Evolutionary conservation across 1,140 invertebrate species (phyloP), one percentile per base, ranked within the genome.

Genomic region (Drosophila repletoides): DNA sequence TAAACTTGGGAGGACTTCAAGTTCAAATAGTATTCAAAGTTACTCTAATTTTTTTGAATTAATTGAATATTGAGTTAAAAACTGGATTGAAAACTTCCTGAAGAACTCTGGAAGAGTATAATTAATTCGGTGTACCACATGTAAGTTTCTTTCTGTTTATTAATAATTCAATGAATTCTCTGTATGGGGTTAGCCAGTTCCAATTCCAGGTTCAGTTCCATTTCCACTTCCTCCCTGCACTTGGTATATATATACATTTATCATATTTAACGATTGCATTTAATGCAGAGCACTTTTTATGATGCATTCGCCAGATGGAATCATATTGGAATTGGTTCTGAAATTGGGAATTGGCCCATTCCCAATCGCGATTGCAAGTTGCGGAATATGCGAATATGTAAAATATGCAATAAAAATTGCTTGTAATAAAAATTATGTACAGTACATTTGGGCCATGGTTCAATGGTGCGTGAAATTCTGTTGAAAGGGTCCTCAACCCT

Each of bases 401-500:
- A 66, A 61, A 67, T 60, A 56, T 67, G 61, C 49, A 72, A 76
- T 83, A 53, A 83, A 40, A 83, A 81, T 73, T 76, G 77, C 74
- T 84, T 79, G 67, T 66, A 79, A 84, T 84, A 84, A 86, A 84
- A 84, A 84, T 84, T 86, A 86, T 71, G 71, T 49, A 84, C 79
- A 86, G 80, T 86, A 84, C 79, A 84, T 84, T 84, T 79, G 79
- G 67, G 74, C 33, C 64, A 66, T 55, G 74, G 61, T 59, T 63
- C 71, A 84, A 72, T 84, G 75, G 63, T 5, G 48, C 75, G 71
- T 79, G 75, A 86, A 86, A 79, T 74, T 24, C 55, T 36, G n/a
- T n/a, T 6, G 29, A 49, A 29, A 21, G 21, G 33, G 41, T n/a
- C 5, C 15, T 31, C 19, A 24, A 26, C 21, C 26, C 5, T n/a